phyloP scores from a whole-genome alignment of 1,140 invertebrate genomes.

The Aradophagus sp. region DNA sequence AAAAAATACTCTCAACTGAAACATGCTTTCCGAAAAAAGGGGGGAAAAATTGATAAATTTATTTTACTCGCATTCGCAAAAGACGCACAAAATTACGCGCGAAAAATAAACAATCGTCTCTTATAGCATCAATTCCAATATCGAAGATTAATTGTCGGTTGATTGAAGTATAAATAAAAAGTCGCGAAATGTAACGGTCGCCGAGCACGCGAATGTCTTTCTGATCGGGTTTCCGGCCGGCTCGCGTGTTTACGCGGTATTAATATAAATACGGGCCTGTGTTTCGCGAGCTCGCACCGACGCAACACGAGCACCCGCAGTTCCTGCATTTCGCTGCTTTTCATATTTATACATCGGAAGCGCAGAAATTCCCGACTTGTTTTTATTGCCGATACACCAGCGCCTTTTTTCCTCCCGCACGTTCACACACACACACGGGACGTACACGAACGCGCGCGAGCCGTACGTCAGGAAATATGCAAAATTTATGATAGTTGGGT shows the following conservation, averaged over 20 bases:
- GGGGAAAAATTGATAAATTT: too few species aligned
- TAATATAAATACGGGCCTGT: constrained; percentile 44
- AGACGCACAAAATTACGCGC: neutral
- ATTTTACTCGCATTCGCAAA: too few species aligned
- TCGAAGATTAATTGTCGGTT: constrained; percentile 39
- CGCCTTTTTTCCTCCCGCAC: constrained; percentile 10
- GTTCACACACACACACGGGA: too few species aligned
- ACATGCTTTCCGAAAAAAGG: too few species aligned
- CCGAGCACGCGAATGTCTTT: constrained; percentile 52
- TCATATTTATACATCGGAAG: constrained; percentile 39
- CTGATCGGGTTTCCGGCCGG: constrained; percentile 45
- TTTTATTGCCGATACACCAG: constrained; percentile 24
- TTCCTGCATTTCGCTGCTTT: constrained; percentile 28
- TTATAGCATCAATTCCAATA: too few species aligned
- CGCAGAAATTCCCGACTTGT: constrained; percentile 13
- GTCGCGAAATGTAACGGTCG: constrained; percentile 23
- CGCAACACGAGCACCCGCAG: constrained; percentile 2
- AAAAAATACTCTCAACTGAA: too few species aligned
- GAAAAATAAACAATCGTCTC: constrained; percentile 21
- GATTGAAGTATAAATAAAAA: constrained; percentile 55
- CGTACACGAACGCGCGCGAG: too few species aligned
- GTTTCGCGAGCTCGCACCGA: constrained; percentile 16
- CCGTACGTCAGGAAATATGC: constrained; percentile 23
- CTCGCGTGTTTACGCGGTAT: constrained; percentile 47
- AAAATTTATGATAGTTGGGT: constrained; percentile 36